Evolutionary conservation across 2,888 invertebrate genomes (phyloP).

Genomic region (Calameuta filiformis): DNA sequence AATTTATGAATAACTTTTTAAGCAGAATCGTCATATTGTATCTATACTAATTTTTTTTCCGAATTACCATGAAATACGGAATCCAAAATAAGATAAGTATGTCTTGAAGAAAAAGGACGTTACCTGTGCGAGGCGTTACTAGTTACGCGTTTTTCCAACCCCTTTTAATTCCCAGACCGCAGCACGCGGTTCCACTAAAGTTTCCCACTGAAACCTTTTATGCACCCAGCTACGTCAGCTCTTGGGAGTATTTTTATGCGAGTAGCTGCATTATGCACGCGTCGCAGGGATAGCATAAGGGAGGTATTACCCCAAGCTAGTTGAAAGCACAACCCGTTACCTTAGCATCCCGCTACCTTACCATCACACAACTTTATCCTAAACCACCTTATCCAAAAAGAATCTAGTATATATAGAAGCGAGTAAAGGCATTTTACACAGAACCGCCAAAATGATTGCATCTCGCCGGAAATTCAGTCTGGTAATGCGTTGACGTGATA

Average conservation of each 20-base stretch:
- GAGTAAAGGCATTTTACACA: background rate
- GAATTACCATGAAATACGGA: background rate
- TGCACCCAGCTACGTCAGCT: background rate
- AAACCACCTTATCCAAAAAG: background rate
- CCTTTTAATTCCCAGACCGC: background rate
- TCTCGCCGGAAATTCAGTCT: background rate
- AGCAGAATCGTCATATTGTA: too few relatives aligned
- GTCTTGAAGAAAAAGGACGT: background rate
- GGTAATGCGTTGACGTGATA: background rate
- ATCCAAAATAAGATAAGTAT: background rate
- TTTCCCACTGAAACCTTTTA: conserved; percentile 4
- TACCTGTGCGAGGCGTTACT: background rate
- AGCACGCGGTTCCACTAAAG: background rate
- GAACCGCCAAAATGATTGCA: background rate
- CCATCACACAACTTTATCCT: background rate
- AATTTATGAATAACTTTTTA: background rate
- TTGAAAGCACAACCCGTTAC: background rate
- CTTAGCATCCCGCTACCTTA: background rate
- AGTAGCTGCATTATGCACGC: conserved; percentile 40
- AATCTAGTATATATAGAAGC: background rate
- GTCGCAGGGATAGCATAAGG: conserved; percentile 26
- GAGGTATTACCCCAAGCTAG: conserved; percentile 26
- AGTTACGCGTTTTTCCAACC: background rate
- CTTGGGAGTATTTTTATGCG: conserved; percentile 28
- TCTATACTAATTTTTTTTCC: background rate